Evolutionary conservation across 2,888 invertebrate species (phyloP).

Genomic region (Spialia ferax): DNA sequence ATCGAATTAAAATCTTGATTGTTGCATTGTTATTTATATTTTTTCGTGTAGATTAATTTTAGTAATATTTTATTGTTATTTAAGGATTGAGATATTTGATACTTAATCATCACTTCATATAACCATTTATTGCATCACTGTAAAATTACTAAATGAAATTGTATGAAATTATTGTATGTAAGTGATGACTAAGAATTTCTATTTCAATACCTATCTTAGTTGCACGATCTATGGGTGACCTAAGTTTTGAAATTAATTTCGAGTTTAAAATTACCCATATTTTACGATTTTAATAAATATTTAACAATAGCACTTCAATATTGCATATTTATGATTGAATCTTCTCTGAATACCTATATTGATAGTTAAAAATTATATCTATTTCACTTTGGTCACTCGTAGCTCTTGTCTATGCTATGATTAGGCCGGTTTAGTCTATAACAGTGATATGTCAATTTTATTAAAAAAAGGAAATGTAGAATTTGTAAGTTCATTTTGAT

Average conservation of each 20-base stretch:
- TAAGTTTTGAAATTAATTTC: no score
- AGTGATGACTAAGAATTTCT: conserved; percentile 39
- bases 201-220: conserved; percentile 25
- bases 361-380: background rate
- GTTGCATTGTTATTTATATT: conserved; percentile 39
- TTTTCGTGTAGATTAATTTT: conserved; percentile 48
- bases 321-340: no score
- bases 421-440: background rate
- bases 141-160: no score
- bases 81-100: conserved; percentile 35
- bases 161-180: background rate
- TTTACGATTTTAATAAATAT: no score
- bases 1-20: background rate
- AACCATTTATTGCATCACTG: no score
- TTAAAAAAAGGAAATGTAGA: background rate
- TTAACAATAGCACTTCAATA: no score
- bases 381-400: conserved; percentile 46
- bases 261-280: no score
- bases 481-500: background rate
- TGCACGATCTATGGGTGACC: conserved; percentile 32
- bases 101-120: conserved; percentile 40
- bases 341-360: no score
- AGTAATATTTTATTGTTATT: conserved; percentile 41
- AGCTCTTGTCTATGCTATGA: conserved; percentile 46
- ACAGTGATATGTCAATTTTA: no score